A percentile compares a stretch with the other conserved stretches of the same genome.
These are phyloP conservation scores for Solenopsis fugax DNA, from an alignment of 1,140 invertebrate species.

Conservation along the genomic window DNA sequence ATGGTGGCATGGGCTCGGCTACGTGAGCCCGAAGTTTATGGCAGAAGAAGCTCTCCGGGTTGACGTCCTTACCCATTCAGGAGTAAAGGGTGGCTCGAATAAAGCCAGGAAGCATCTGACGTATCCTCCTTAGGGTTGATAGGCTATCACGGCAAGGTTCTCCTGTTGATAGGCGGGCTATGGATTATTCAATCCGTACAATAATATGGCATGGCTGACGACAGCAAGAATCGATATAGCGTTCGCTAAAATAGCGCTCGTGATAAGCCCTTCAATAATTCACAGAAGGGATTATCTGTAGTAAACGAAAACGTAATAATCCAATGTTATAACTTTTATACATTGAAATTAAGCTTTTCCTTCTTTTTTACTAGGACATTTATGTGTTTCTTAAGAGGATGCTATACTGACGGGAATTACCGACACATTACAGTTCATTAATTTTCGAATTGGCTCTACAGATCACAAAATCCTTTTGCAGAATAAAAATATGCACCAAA, in stretches of 20 bases:
- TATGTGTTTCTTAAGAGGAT: neutral
- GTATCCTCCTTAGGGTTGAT: slow-evolving; percentile 59
- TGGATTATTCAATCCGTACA: slow-evolving; percentile 54
- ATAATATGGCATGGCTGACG: slow-evolving; percentile 21
- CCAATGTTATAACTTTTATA: neutral
- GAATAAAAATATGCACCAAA: too few relatives aligned
- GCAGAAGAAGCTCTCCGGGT: slow-evolving; percentile 40
- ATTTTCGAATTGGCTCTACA: too few relatives aligned
- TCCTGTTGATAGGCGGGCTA: slow-evolving; percentile 27
- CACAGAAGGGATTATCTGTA: neutral
- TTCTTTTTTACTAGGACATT: neutral
- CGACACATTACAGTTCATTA: too few relatives aligned
- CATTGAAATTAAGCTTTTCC: neutral
- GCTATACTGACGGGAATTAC: too few relatives aligned
- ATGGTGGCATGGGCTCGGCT: slow-evolving; percentile 15
- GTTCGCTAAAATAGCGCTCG: neutral
- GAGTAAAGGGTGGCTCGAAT: slow-evolving; percentile 56
- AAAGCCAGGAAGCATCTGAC: slow-evolving; percentile 54
- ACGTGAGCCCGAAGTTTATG: slow-evolving; percentile 55
- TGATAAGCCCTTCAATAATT: neutral
- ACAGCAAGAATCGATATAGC: slow-evolving; percentile 16
- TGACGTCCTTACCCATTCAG: slow-evolving; percentile 44
- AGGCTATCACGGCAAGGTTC: slow-evolving; percentile 36
- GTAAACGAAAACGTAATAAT: neutral
- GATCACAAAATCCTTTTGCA: too few relatives aligned